Conservation (phyloP, 35 echinoderm and acorn worm genomes). For the Chiridota heheva region DNA sequence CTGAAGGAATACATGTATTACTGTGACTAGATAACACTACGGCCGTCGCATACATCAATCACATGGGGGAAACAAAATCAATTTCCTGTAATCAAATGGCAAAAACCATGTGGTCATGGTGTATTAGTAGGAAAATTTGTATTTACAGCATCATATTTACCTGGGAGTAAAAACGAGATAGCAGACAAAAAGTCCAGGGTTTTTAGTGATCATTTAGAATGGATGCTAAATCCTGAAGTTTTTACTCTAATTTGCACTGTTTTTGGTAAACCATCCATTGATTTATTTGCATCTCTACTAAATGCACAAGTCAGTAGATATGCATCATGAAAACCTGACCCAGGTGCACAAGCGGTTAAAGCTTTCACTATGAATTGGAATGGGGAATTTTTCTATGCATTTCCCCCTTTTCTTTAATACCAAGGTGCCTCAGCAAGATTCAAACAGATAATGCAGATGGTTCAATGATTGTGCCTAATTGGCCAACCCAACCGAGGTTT, state of each 20-base stretch:
- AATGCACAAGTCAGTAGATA: neutral
- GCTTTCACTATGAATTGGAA: neutral
- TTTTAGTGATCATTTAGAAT: slow-evolving; percentile 71
- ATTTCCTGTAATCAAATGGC: slow-evolving; percentile 59
- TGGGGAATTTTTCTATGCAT: slow-evolving; percentile 3
- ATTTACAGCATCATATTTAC: slow-evolving; percentile 57
- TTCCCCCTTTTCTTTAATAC: slow-evolving; percentile 14
- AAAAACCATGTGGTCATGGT: slow-evolving; percentile 71
- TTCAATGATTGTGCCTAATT: neutral
- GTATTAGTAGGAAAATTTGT: slow-evolving; percentile 52
- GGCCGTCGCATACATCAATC: slow-evolving; percentile 59
- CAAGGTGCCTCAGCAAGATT: neutral
- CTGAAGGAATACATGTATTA: slow-evolving; percentile 40
- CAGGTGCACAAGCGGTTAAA: slow-evolving; percentile 10
- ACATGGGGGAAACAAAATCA: slow-evolving; percentile 68
- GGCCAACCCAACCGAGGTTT: slow-evolving; percentile 30
- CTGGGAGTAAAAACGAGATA: slow-evolving; percentile 41
- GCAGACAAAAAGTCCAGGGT: slow-evolving; percentile 60
- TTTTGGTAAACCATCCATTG: slow-evolving; percentile 71
- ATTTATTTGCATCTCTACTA: slow-evolving; percentile 58
- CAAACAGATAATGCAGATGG: slow-evolving; percentile 1
- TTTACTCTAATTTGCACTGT: slow-evolving; percentile 43
- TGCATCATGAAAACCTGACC: slow-evolving; percentile 15
- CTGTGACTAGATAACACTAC: slow-evolving; percentile 58
- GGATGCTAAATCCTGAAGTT: slow-evolving; percentile 57